Conservation (phyloP, 2,888 invertebrate genomes). For the Mesoligia furuncula region DNA sequence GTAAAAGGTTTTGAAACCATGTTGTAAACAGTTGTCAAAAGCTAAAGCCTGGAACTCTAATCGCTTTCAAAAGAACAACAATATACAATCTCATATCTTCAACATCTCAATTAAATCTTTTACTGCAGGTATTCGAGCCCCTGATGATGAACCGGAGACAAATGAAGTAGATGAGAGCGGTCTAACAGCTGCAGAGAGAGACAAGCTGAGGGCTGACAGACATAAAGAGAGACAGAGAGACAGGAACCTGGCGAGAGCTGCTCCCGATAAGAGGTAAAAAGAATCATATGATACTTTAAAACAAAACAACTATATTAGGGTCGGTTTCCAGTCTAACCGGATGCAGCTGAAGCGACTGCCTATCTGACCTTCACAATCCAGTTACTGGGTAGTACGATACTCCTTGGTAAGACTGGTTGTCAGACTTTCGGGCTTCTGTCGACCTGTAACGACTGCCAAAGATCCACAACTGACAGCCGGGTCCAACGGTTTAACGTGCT, state of each 20-base stretch:
- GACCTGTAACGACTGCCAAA: not conserved
- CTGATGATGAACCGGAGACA: conserved; percentile 80
- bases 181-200: conserved; percentile 94
- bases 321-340: too few species aligned
- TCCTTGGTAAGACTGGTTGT: too few species aligned
- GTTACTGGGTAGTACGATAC: too few species aligned
- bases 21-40: not conserved
- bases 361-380: too few species aligned
- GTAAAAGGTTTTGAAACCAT: too few species aligned
- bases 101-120: conserved; percentile 33
- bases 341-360: too few species aligned
- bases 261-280: conserved; percentile 95
- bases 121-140: conserved; percentile 80
- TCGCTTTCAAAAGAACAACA: too few species aligned
- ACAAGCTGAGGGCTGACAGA: conserved; percentile 96
- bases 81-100: conserved; percentile 13
- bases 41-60: not conserved
- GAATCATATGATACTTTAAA: not conserved
- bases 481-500: too few species aligned
- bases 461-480: too few species aligned
- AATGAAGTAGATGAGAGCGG: conserved; percentile 77
- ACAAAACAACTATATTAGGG: too few species aligned
- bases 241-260: conserved; percentile 97
- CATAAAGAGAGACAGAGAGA: conserved; percentile 97
- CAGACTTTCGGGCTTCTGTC: too few species aligned